A percentile compares a stretch with the other conserved stretches of the same genome.
Evolutionary conservation across 2,113 vertebrate species (phyloP).

Genomic region (Clarias magur): DNA sequence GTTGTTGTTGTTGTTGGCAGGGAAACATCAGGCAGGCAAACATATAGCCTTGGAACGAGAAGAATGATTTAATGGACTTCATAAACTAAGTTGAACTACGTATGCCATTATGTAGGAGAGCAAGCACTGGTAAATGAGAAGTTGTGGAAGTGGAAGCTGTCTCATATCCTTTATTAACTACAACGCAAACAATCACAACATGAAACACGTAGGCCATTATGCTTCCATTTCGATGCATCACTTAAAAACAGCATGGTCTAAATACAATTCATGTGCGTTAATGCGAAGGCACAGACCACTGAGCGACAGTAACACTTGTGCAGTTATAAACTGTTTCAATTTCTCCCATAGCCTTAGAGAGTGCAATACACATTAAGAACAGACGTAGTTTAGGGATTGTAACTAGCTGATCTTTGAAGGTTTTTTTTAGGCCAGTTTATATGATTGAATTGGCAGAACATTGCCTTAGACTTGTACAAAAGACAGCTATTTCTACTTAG

Average conservation of each 20-base stretch:
- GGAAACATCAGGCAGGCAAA: not conserved
- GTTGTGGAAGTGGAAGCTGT: conserved; percentile 11
- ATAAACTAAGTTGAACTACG: conserved; percentile 14
- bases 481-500: conserved; percentile 50
- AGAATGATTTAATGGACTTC: conserved; percentile 24
- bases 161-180: conserved; percentile 22
- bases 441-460: not conserved
- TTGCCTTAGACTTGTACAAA: conserved; percentile 46
- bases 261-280: conserved; percentile 29
- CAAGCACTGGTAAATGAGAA: conserved; percentile 4
- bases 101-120: not conserved
- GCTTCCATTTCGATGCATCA: not conserved
- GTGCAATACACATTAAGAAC: not conserved
- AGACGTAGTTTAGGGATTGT: not conserved
- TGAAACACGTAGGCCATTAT: conserved; percentile 20
- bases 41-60: not conserved
- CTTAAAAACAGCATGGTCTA: not conserved
- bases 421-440: not conserved
- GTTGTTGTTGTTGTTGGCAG: not conserved
- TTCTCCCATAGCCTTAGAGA: conserved; percentile 18
- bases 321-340: conserved; percentile 35
- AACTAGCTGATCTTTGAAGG: not conserved
- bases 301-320: conserved; percentile 21
- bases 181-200: not conserved
- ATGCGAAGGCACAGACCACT: conserved; percentile 32